Base-by-base conservation (phyloP, 2,888 invertebrate species). In the Amphipoea lucens region DNA sequence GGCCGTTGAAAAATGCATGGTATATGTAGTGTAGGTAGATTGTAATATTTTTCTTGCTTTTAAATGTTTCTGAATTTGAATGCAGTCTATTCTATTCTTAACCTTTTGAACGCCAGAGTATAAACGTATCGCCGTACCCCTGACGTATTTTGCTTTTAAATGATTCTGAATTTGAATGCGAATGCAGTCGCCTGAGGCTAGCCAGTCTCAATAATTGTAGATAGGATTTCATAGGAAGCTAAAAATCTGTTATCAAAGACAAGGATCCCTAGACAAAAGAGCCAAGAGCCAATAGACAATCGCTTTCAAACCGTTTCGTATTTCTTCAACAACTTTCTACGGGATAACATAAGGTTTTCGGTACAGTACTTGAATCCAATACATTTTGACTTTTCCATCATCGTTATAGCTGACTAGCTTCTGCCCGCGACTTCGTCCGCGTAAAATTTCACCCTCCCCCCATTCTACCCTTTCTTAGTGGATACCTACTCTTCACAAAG, bases 1-100 rank as follows among this genome's bases (percentile, higher is more conserved):
- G 9, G 68, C 17, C 2, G 57, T 84, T 66, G 20, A 63, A 73
- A 69, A 82, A 54, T 54, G 36, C 23, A 83, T 11, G 4, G 36
- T 5, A 12, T 75, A 42, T 17, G 14, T 36, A 36, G 36, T 17
- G 14, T 36, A 36, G 36, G 36, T 1, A 20, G 23, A 81, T 54
- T 29, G 9, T 68, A 36, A 45, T 2, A 14, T 20, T 29, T 63
- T 36, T n/a, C 4, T 45, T 57, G 36, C 45, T 36, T 66, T 77
- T 45, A n/a, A 48, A 63, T 54, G 3, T 20, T 48, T 42, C 9
- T 54, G 29, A 45, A n/a, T 54, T 54, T 36, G 2, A 48, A 20
- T 51, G 36, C 11, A 29, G 1, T 29, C 29, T 29, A 29, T 29
- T 29, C 29, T 29, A 29, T 29, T 29, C 29, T 29, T 29, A 29